phyloP scores from a whole-genome alignment of 2,797 vertebrate species.

The Sparus aurata region DNA sequence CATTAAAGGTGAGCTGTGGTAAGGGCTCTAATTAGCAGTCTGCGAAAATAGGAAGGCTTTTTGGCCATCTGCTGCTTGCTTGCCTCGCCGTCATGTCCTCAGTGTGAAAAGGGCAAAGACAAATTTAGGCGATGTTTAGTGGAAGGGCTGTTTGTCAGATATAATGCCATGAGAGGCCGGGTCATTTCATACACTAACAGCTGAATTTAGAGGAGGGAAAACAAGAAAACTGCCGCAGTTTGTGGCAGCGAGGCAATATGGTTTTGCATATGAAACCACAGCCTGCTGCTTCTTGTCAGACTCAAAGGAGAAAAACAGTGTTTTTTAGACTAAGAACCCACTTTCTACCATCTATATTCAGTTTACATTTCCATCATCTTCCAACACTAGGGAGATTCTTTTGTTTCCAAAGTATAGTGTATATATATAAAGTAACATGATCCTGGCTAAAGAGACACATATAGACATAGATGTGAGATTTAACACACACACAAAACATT shows the following conservation, averaged over 20 bases:
- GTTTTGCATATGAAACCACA: conserved; percentile 35
- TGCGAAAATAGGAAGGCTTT: conserved; percentile 69
- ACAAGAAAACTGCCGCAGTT: conserved; percentile 28
- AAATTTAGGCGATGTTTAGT: conserved; percentile 72
- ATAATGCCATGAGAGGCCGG: conserved; percentile 44
- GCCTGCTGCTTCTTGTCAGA: conserved; percentile 31
- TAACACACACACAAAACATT: neutral
- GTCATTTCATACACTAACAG: conserved; percentile 50
- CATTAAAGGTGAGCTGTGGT: conserved; percentile 78
- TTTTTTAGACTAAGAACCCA: neutral
- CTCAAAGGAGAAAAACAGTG: neutral
- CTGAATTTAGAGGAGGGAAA: conserved; percentile 33
- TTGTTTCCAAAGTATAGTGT: neutral
- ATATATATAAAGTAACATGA: neutral
- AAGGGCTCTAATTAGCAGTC: conserved; percentile 78
- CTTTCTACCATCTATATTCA: conserved; percentile 10
- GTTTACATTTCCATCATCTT: neutral
- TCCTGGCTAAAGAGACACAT: neutral
- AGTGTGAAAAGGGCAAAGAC: conserved; percentile 75
- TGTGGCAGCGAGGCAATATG: conserved; percentile 27
- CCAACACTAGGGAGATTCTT: neutral
- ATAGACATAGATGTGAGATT: neutral
- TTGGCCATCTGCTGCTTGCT: conserved; percentile 75
- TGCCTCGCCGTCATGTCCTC: conserved; percentile 54
- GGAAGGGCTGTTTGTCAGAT: conserved; percentile 61